Base-by-base conservation (phyloP, 1,140 invertebrate genomes). In the Ctenoplectra terminalis region DNA sequence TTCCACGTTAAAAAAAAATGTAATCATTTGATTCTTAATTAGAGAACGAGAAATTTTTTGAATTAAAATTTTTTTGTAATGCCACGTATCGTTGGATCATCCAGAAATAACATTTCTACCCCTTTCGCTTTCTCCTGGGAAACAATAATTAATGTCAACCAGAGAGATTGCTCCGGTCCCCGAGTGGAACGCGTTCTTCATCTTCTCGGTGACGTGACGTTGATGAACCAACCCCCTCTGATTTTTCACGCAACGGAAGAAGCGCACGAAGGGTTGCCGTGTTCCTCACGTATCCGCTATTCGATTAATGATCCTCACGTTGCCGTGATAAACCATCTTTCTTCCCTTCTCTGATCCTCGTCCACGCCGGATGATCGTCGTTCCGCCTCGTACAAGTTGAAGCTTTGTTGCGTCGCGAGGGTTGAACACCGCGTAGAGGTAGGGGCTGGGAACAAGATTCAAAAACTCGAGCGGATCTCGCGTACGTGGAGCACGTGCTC, bases 221-320 rank as follows among this genome's bases (percentile, higher is more conserved):
- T 81, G 82, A 84, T 66, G 71, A 76, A 75, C 76, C 63, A 58
- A 79, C 43, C 73, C 17, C 20, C 20, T 34, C 52, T 34, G 71
- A 69, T 86, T 85, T 66, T 69, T 56, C 71, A 56, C 72, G 70
- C 40, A 37, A n/a, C 1, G 29, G 13, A 58, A 74, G 50, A 54
- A 73, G n/a, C 29, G 34, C 60, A 56, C 66, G 67, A 29, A 37
- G 26, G 11, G 52, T 13, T 43, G 50, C 1, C 43, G 5, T 75
- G 48, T 43, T 31, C 5, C 48, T 7, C 58, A 52, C 71, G 71
- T 83, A 66, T 69, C 64, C 48, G 48, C 37, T 79, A 50, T 77
- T 86, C 84, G 71, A 81, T 83, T 72, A 87, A 86, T 83, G 81
- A 76, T 86, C 56, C 56, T 75, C 81, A 71, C 80, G 70, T 83